Conservation (phyloP, 2,888 invertebrate species). For the Philereme transversata region DNA sequence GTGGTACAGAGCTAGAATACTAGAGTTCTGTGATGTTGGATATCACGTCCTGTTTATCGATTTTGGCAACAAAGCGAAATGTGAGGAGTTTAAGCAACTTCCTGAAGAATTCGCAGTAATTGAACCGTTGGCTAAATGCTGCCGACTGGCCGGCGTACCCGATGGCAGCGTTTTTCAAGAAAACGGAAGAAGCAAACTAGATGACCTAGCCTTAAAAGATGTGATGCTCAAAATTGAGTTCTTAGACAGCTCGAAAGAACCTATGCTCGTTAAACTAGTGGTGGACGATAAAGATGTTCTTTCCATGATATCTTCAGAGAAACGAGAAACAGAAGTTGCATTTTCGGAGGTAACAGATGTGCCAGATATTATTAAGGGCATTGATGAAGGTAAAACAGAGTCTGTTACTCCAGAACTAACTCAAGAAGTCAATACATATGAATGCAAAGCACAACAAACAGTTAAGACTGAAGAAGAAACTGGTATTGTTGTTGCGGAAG, state of each 20-base stretch:
- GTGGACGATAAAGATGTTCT: constrained; percentile 78
- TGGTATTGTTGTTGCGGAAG: constrained; percentile 16
- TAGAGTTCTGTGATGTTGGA: constrained; percentile 82
- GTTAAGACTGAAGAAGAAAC: constrained; percentile 21
- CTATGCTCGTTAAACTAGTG: constrained; percentile 84
- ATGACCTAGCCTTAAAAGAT: constrained; percentile 62
- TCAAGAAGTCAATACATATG: constrained; percentile 15
- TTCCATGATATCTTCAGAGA: constrained; percentile 42
- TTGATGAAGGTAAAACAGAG: constrained; percentile 1
- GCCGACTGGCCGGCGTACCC: constrained; percentile 78
- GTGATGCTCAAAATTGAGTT: constrained; percentile 84
- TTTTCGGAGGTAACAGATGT: constrained; percentile 2
- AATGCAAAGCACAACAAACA: constrained; percentile 16
- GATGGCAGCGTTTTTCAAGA: constrained; percentile 74
- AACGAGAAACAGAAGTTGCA: constrained; percentile 23
- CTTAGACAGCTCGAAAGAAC: constrained; percentile 83
- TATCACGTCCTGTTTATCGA: constrained; percentile 87
- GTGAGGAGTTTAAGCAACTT: constrained; percentile 83
- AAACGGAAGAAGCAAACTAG: constrained; percentile 61
- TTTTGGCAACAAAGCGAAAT: constrained; percentile 87
- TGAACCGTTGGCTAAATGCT: constrained; percentile 86
- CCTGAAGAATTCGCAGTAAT: constrained; percentile 84
- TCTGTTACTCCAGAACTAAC: constrained; percentile 6
- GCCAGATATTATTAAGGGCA: constrained; percentile 4
- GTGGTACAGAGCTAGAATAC: constrained; percentile 87